These are phyloP conservation scores for Drosophila paranaensis DNA, from an alignment of 2,888 invertebrate genomes.

Conservation along the genomic window DNA sequence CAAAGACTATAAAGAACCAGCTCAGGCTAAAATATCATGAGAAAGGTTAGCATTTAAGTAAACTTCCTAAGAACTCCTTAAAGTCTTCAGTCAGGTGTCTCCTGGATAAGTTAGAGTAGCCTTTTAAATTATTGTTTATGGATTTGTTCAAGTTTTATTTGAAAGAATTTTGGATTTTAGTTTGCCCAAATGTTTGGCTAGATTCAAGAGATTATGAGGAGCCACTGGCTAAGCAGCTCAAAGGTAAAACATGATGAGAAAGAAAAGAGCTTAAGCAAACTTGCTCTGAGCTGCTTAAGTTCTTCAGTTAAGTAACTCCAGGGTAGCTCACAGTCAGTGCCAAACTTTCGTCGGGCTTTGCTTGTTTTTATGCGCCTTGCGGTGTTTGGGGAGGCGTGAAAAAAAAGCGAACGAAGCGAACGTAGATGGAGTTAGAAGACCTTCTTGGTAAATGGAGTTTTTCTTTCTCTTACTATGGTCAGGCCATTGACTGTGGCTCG, in stretches of 20 bases:
- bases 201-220: neutral
- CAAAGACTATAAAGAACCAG: too few species aligned
- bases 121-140: neutral
- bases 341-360: neutral
- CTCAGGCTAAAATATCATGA: too few species aligned
- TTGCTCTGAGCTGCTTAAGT: neutral
- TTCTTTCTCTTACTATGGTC: constrained; percentile 32
- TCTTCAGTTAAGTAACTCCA: neutral
- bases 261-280: too few species aligned
- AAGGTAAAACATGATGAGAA: neutral
- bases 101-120: too few species aligned
- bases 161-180: too few species aligned
- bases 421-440: constrained; percentile 16
- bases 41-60: too few species aligned
- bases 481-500: constrained; percentile 53
- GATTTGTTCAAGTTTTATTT: neutral
- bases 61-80: too few species aligned
- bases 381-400: constrained; percentile 65
- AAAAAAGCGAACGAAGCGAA: constrained; percentile 22
- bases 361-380: constrained; percentile 35
- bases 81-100: too few species aligned
- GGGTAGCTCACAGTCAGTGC: constrained; percentile 9
- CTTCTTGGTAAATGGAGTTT: constrained; percentile 51
- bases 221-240: neutral
- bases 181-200: too few species aligned